These are phyloP conservation scores for Ridgeia piscesae DNA, from an alignment of 1,140 invertebrate species.

Conservation along the genomic window DNA sequence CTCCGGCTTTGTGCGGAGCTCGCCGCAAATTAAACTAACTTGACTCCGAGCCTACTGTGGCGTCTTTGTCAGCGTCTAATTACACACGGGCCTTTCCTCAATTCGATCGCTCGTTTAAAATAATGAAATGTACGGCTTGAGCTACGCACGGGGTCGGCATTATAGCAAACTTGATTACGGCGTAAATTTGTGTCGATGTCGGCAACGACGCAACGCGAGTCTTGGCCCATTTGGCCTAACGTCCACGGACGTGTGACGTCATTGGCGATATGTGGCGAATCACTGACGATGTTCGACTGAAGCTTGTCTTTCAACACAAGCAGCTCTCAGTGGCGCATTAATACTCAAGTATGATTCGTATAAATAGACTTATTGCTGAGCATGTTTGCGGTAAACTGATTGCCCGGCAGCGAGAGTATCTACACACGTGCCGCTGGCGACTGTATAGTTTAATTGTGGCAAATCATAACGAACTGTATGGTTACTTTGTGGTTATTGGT, in stretches of 20 bases:
- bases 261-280: neutral
- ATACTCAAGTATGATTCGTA: neutral
- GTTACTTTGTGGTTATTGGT: neutral
- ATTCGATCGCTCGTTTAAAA: neutral
- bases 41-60: neutral
- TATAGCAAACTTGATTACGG: neutral
- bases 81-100: neutral
- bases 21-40: neutral
- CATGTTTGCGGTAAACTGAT: neutral
- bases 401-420: neutral
- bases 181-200: neutral
- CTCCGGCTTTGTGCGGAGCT: too few species aligned
- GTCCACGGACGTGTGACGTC: neutral
- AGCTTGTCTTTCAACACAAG: neutral
- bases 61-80: neutral
- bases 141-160: neutral
- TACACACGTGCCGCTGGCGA: neutral
- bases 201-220: neutral
- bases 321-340: neutral
- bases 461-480: neutral
- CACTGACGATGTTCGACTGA: neutral
- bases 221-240: neutral
- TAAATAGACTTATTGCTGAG: neutral
- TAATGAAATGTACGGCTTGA: neutral
- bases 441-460: too few species aligned